Evolutionary conservation across 2,113 vertebrate species (phyloP).

Genomic region (Nycticebus coucang): DNA sequence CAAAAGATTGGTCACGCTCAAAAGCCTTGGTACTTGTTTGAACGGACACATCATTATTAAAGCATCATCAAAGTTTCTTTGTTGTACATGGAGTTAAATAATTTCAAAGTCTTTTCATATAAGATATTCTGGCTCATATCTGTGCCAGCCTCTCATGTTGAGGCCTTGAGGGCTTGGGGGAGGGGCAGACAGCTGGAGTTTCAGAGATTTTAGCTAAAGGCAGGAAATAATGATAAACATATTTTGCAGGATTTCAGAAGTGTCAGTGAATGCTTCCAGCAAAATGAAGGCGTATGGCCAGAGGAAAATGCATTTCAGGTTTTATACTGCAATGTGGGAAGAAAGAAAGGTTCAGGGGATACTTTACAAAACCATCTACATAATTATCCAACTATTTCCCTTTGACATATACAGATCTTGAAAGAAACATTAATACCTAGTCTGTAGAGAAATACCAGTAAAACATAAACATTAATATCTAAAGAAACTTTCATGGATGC

Average conservation of each 20-base stretch:
- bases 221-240: slow-evolving; percentile 54
- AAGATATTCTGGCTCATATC: slow-evolving; percentile 31
- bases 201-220: slow-evolving; percentile 2
- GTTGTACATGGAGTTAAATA: slow-evolving; percentile 68
- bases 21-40: slow-evolving; percentile 53
- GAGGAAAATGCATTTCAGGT: slow-evolving; percentile 47
- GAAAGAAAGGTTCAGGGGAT: background rate
- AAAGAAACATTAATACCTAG: slow-evolving; percentile 15
- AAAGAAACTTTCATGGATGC: slow-evolving; percentile 15
- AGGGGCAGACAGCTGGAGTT: slow-evolving; percentile 20
- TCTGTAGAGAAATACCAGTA: slow-evolving; percentile 16
- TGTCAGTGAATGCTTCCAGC: slow-evolving; percentile 5
- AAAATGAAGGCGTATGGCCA: background rate
- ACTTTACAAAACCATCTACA: background rate
- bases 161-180: background rate
- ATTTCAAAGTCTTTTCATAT: slow-evolving; percentile 71
- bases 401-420: slow-evolving; percentile 44
- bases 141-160: slow-evolving; percentile 24
- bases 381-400: slow-evolving; percentile 58
- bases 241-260: slow-evolving; percentile 15
- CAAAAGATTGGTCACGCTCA: slow-evolving; percentile 64
- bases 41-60: slow-evolving; percentile 70
- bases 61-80: slow-evolving; percentile 72
- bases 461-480: slow-evolving; percentile 8
- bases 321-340: background rate